A percentile compares a stretch with the other conserved stretches of the same genome.
Evolutionary conservation across 2,888 invertebrate genomes (phyloP).

Genomic region (Deroplatys truncata): DNA sequence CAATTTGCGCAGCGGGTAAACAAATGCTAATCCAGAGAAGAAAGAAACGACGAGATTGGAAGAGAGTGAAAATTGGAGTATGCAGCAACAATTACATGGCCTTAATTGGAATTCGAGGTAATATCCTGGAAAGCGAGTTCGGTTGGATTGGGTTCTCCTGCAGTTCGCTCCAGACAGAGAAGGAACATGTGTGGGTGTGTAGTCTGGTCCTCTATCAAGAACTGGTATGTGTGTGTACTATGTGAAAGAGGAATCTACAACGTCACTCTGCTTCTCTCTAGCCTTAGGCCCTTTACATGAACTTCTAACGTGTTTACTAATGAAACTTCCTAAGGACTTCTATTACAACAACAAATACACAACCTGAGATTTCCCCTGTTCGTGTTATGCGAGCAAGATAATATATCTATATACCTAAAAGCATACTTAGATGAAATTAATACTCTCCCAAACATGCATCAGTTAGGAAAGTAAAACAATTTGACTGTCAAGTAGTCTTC

Average conservation of each 20-base stretch:
- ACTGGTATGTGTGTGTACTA: not conserved
- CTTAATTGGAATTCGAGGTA: conserved; percentile 16
- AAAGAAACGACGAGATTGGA: not conserved
- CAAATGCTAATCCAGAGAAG: not conserved
- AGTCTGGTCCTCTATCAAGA: not conserved
- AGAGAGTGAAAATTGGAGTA: conserved; percentile 3
- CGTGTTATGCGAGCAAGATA: not conserved
- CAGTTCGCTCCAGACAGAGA: not conserved
- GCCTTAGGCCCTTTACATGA: not conserved
- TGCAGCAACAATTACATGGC: conserved; percentile 1
- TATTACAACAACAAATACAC: not conserved
- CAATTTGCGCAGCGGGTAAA: not conserved
- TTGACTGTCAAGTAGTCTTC: no score
- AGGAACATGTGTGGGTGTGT: no score
- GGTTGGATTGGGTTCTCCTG: not conserved
- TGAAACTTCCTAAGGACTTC: not conserved
- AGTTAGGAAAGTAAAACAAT: no score
- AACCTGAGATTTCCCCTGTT: not conserved
- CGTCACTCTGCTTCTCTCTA: no score
- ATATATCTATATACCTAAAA: not conserved
- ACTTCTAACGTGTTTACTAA: not conserved
- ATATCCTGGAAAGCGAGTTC: conserved; percentile 10
- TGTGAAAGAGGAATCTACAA: not conserved
- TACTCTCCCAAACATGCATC: no score
- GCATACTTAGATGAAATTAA: not conserved